A percentile compares a stretch with the other conserved stretches of the same genome.
Evolutionary conservation across 2,113 vertebrate species (phyloP).

Genomic region (Colaptes auratus): DNA sequence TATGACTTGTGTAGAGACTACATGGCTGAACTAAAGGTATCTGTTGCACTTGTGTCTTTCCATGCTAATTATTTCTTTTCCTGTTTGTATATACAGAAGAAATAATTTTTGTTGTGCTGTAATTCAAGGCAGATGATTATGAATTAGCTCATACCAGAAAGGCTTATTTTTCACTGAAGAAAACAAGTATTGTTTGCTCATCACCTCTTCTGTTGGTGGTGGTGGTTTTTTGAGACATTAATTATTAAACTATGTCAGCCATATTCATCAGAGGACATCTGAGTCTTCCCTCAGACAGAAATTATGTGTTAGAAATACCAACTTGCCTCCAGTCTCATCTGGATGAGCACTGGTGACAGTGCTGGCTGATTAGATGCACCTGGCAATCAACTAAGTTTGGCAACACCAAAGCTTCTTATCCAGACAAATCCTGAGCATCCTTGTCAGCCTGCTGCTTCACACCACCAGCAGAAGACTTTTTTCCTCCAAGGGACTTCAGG

Average conservation of each 20-base stretch:
- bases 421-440: neutral
- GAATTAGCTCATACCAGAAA: neutral
- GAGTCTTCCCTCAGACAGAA: constrained; percentile 1
- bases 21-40: neutral
- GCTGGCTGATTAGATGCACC: neutral
- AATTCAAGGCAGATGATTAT: constrained; percentile 31
- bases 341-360: neutral
- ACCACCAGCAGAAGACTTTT: neutral
- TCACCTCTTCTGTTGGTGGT: neutral
- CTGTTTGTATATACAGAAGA: neutral
- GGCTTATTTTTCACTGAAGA: constrained; percentile 22
- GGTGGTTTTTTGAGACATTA: neutral
- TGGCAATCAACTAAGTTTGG: neutral
- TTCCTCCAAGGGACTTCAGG: neutral
- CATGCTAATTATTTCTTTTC: neutral
- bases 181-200: neutral
- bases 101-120: neutral
- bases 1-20: neutral
- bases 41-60: neutral
- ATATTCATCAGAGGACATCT: constrained; percentile 16
- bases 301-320: neutral
- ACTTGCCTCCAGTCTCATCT: neutral
- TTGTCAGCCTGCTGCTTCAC: neutral
- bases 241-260: constrained; percentile 26
- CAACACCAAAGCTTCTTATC: neutral